Percentiles rank a stretch among this genome's conserved stretches.
These are phyloP conservation scores for Ageneiosus marmoratus DNA, from an alignment of 2,113 vertebrate genomes.

Conservation along the genomic window DNA sequence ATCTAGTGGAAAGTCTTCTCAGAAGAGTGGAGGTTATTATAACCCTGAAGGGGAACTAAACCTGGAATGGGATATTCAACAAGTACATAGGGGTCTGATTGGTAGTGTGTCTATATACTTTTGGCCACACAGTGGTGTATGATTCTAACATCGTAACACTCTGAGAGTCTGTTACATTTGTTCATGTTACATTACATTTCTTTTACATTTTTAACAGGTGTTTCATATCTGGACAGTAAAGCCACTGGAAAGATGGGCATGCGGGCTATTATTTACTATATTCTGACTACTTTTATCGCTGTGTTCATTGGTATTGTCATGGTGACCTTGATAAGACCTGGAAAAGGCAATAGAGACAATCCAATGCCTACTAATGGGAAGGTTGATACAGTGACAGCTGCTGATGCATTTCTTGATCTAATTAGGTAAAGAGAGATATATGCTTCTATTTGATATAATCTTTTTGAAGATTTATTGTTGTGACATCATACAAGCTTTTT, in stretches of 20 bases:
- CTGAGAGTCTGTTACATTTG: not conserved
- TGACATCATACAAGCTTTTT: not conserved
- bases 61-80: not conserved
- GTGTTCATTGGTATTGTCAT: constrained; percentile 94
- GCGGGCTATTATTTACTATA: constrained; percentile 90
- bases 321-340: constrained; percentile 89
- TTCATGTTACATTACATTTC: too few relatives aligned
- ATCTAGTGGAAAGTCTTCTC: not conserved
- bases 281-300: constrained; percentile 90
- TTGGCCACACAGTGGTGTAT: not conserved
- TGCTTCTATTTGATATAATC: not conserved
- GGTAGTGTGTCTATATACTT: not conserved
- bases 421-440: constrained; percentile 77
- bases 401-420: constrained; percentile 93
- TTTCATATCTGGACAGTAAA: constrained; percentile 92
- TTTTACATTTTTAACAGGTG: constrained; percentile 70
- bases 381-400: constrained; percentile 85
- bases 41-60: not conserved
- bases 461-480: not conserved
- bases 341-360: constrained; percentile 86
- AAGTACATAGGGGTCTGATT: not conserved
- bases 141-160: not conserved
- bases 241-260: constrained; percentile 92
- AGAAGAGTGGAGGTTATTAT: not conserved
- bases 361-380: constrained; percentile 74